Conservation (phyloP, 2,797 vertebrate species). For the Orientallactaga sibirica region DNA sequence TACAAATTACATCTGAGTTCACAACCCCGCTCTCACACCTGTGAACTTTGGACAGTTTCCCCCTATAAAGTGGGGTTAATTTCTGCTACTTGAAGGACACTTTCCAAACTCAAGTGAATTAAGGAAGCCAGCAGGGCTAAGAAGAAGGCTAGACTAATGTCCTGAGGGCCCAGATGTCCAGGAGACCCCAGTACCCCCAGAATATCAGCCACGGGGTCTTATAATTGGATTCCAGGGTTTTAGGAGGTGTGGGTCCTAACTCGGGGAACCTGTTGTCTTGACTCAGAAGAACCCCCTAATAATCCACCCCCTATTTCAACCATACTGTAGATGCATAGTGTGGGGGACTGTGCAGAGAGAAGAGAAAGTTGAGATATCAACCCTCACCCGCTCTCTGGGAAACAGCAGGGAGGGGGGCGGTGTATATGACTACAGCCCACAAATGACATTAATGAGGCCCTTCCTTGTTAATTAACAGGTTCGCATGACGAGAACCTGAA, state of each 20-base stretch:
- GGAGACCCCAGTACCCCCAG: neutral
- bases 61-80: neutral
- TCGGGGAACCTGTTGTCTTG: neutral
- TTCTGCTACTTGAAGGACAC: neutral
- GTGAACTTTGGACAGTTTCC: neutral
- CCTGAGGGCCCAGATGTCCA: neutral
- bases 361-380: neutral
- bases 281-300: constrained; percentile 6
- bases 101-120: neutral
- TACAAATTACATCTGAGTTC: neutral
- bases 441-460: constrained; percentile 84
- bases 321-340: neutral
- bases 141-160: neutral
- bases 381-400: neutral
- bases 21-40: neutral
- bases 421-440: constrained; percentile 79
- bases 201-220: neutral
- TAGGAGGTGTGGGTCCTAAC: neutral
- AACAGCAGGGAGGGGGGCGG: neutral
- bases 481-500: constrained; percentile 84
- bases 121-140: neutral
- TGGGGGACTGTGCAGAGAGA: neutral
- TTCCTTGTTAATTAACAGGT: constrained; percentile 86
- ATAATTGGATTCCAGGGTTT: neutral
- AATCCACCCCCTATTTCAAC: neutral